Evolutionary conservation across 2,888 invertebrate genomes (phyloP), one percentile per base, ranked within the genome.

Genomic region (Baronia brevicornis): DNA sequence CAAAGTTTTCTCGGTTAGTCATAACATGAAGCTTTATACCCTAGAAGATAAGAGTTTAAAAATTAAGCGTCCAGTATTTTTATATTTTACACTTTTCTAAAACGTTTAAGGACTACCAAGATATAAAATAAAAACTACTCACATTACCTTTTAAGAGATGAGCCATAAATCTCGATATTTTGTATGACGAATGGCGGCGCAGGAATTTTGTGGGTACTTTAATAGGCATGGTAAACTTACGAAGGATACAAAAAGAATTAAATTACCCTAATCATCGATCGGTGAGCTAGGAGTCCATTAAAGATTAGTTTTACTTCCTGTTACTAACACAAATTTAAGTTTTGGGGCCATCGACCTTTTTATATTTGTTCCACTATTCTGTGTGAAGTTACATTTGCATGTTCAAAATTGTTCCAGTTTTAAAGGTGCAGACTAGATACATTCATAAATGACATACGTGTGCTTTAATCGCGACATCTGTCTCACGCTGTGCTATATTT

Each of bases 301-400:
- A 36, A 53, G 43, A 63, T 69, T 64, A 42, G 61, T 47, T 60
- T 51, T 58, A 64, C 62, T 62, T 65, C 65, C 63, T 67, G 62
- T 43, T 33, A 31, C 44, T 50, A 46, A 50, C 51, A 15, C 42
- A 51, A 44, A 44, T 48, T 46, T 43, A 38, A 41, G 42, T 51
- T 43, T 41, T 40, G n/a, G 5, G 18, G 3, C 15, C 25, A 21
- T 21, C 12, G 17, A 35, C 3, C 4, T 18, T 24, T 8, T 28
- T 12, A n/a, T n/a, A n/a, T n/a, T n/a, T n/a, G n/a, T n/a, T n/a
- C n/a, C n/a, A n/a, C n/a, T n/a, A n/a, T n/a, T n/a, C n/a, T n/a
- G n/a, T n/a, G n/a, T n/a, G n/a, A n/a, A n/a, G n/a, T n/a, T n/a
- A n/a, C n/a, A n/a, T n/a, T n/a, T n/a, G n/a, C n/a, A n/a, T n/a